Base-by-base conservation (phyloP, 2,888 invertebrate species). In the Philhelius pedissequus region DNA sequence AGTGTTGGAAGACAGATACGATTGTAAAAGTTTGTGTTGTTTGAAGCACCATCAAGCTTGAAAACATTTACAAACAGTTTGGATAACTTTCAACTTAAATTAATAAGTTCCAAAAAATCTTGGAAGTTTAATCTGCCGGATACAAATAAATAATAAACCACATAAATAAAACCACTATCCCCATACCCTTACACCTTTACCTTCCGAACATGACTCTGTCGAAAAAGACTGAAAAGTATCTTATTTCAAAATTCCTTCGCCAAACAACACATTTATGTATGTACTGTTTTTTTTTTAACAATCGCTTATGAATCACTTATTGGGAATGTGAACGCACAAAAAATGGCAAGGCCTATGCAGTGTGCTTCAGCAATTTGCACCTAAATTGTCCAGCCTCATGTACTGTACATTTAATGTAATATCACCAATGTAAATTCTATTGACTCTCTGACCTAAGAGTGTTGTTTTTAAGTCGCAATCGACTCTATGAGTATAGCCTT, bases 371-470 rank as follows among this genome's bases (percentile, higher is more conserved):
- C 3, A 13, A 11, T 25, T n/a, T 38, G n/a, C 58, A 38, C 71
- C 66, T 58, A 52, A 74, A 64, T 8, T 35, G 32, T 32, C 48
- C 22, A 64, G 45, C 68, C 66, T 77, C 82, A 79, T 70, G 74
- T 52, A 45, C n/a, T n/a, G n/a, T n/a, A n/a, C n/a, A n/a, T n/a
- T 83, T 69, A 83, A 58, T 18, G n/a, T 50, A 73, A 52, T 82
- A 68, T 82, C 48, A n/a, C 52, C 60, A 45, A 74, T 74, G 83
- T 56, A 43, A 74, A 79, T 83, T 79, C 79, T 69, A 83, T 83
- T 83, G 83, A 64, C 83, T 74, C 43, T 20, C 50, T 75, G 83
- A 79, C 83, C 83, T 40, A 52, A 64, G 74, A 56, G 76, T 52
- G 48, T 35, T 52, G 50, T 27, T 27, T 60, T 40, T 50, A 56